Percentiles rank a stretch among this genome's conserved stretches.
phyloP scores from a whole-genome alignment of 2,888 invertebrate genomes.

The Cheilosia variabilis region DNA sequence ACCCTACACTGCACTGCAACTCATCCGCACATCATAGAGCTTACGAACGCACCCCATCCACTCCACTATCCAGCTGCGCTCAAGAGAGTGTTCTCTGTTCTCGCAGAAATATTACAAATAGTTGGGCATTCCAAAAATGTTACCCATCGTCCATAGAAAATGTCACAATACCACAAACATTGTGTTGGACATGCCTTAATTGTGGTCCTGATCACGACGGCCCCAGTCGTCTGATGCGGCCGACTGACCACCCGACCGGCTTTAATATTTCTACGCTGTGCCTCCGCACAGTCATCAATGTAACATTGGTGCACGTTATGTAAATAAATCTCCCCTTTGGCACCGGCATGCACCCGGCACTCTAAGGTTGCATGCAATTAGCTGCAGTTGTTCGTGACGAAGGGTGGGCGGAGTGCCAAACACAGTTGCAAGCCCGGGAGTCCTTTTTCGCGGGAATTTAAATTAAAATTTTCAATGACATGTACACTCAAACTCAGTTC shows the following conservation, averaged over 20 bases:
- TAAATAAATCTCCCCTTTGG: constrained; percentile 68
- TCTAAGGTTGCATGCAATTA: constrained; percentile 63
- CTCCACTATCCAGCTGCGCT: neutral
- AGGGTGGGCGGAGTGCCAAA: neutral
- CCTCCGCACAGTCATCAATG: constrained; percentile 40
- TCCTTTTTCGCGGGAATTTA: constrained; percentile 64
- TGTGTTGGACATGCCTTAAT: constrained; percentile 75
- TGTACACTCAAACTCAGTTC: neutral
- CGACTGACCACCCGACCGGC: constrained; percentile 24
- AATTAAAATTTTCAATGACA: constrained; percentile 66
- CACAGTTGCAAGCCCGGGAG: constrained; percentile 9
- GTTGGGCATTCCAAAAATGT: constrained; percentile 58
- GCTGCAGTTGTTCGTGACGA: constrained; percentile 61
- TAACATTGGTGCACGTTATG: constrained; percentile 63
- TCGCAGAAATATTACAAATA: constrained; percentile 62
- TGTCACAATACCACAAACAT: constrained; percentile 75
- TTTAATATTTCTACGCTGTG: constrained; percentile 24
- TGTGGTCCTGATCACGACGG: constrained; percentile 68
- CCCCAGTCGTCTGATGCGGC: neutral
- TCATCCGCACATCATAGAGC: neutral
- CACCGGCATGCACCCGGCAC: constrained; percentile 12
- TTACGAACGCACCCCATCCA: constrained; percentile 8
- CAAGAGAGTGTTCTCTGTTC: constrained; percentile 37
- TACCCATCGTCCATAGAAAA: constrained; percentile 65
- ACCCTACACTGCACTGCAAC: neutral